These are phyloP conservation scores for Sussaba pulchella DNA, from an alignment of 2,888 invertebrate species.

Conservation along the genomic window DNA sequence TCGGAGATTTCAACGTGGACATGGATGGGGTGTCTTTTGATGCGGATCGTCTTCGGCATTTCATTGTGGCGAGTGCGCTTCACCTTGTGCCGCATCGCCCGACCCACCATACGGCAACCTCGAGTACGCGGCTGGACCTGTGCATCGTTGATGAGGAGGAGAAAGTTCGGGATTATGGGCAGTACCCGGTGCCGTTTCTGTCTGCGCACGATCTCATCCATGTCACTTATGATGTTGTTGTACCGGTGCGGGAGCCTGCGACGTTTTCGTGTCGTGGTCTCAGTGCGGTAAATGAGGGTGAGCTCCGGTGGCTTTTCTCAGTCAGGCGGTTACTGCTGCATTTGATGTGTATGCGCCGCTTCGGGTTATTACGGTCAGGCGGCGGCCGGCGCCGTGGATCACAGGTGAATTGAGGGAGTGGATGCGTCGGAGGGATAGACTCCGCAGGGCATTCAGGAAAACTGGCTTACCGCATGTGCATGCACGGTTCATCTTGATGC, in stretches of 20 bases:
- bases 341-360: too few species aligned
- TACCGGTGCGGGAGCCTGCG: background rate
- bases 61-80: background rate
- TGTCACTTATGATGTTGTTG: background rate
- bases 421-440: too few species aligned
- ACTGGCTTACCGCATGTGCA: too few species aligned
- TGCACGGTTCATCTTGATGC: too few species aligned
- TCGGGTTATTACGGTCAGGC: too few species aligned
- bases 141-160: background rate
- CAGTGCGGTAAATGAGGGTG: background rate
- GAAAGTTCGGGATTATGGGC: background rate
- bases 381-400: background rate
- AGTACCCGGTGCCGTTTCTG: background rate
- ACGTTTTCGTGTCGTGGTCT: background rate
- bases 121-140: background rate
- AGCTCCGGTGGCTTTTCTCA: background rate
- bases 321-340: too few species aligned
- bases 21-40: background rate
- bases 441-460: too few species aligned
- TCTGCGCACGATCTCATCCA: background rate
- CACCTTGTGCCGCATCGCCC: background rate
- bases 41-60: background rate
- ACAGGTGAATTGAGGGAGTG: background rate
- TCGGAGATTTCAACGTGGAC: conserved; percentile 6
- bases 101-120: background rate